Base-by-base conservation (phyloP, 2,113 vertebrate species). In the Pholis gunnellus region DNA sequence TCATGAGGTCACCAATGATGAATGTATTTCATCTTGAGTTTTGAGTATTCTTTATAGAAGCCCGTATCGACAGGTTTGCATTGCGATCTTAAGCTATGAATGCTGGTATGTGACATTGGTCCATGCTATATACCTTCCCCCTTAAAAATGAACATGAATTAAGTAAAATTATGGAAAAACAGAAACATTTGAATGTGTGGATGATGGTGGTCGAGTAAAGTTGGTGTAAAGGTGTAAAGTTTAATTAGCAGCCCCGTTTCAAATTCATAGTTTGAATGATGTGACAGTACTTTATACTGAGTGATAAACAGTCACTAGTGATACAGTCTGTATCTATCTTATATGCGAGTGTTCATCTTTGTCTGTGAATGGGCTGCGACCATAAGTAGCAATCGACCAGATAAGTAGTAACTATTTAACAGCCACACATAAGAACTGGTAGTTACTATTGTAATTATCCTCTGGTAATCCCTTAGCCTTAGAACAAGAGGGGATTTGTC, bases 401-500 rank as follows among this genome's bases (percentile, higher is more conserved):
- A 72, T 20, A 29, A 60, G 38, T 7, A 78, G 44, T 59, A 67
- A 56, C 71, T 20, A 72, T 82, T 71, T 42, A 83, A 44, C 72
- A 78, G 71, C 40, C 66, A 68, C 64, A 81, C 38, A 79, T 79
- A 77, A 82, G 66, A 81, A 70, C 50, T 76, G 60, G 78, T 77
- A 81, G 77, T 52, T 67, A 22, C 76, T 73, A 69, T 63, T 71
- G 83, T 85, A 87, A 93, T 94, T 92, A 92, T 84, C 84, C 73
- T 79, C 48, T 82, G 59, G 54, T 94, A 94, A 95, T 94, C 90
- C 87, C 79, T 4, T 74, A 66, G 83, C 88, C 79, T 87, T 59
- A 69, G 79, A 92, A 89, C 56, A 73, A 91, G 75, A 14, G 63
- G 85, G 90, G 86, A 90, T 91, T 89, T 84, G 87, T 88, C 89